Evolutionary conservation across 2,113 vertebrate species (phyloP).

Genomic region (Ranitomeya variabilis): DNA sequence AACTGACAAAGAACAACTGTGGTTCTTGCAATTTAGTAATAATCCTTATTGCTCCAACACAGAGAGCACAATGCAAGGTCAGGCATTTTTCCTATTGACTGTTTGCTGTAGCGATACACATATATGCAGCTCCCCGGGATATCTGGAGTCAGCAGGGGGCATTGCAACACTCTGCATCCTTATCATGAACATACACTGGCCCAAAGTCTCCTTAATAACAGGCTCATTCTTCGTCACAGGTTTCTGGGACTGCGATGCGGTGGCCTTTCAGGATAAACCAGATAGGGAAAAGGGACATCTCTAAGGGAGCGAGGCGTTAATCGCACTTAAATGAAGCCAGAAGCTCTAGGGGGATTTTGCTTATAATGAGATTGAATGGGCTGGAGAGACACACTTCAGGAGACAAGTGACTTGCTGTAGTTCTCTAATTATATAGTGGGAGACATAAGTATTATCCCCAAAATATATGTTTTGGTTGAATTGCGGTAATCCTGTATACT

Average conservation of each 20-base stretch:
- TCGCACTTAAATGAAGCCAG: slow-evolving; percentile 75
- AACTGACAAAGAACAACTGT: not conserved
- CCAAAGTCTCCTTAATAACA: slow-evolving; percentile 67
- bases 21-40: not conserved
- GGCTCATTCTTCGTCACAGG: slow-evolving; percentile 64
- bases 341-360: slow-evolving; percentile 67
- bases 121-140: not conserved
- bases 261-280: slow-evolving; percentile 62
- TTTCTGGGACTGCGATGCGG: slow-evolving; percentile 59
- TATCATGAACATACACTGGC: slow-evolving; percentile 63
- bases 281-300: slow-evolving; percentile 61
- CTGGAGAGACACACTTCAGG: slow-evolving; percentile 66
- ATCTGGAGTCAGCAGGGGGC: slow-evolving; percentile 47
- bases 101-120: slow-evolving; percentile 5
- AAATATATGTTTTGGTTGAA: slow-evolving; percentile 1
- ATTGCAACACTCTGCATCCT: slow-evolving; percentile 56
- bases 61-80: not conserved
- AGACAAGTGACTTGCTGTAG: slow-evolving; percentile 21
- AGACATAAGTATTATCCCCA: slow-evolving; percentile 20
- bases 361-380: slow-evolving; percentile 71
- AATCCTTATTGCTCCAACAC: not conserved
- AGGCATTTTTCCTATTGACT: not conserved
- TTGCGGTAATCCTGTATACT: not conserved
- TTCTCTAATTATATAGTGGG: slow-evolving; percentile 34
- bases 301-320: slow-evolving; percentile 67